These are phyloP conservation scores for Sebastes nivosus DNA, from an alignment of 2,797 vertebrate species.

Conservation along the genomic window DNA sequence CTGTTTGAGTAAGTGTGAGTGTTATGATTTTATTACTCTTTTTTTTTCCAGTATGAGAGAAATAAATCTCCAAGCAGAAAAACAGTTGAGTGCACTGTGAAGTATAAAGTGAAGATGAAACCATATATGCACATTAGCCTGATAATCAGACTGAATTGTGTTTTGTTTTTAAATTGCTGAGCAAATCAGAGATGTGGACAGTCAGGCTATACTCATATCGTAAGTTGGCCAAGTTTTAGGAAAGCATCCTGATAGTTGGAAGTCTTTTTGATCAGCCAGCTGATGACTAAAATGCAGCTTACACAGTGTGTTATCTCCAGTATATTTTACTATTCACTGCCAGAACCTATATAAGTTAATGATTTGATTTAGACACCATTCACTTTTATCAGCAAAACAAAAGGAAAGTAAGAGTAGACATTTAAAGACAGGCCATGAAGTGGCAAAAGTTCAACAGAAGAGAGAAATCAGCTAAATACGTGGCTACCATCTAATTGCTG, in stretches of 20 bases:
- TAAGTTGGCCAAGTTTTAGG: neutral
- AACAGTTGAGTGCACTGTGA: constrained; percentile 33
- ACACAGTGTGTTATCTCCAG: neutral
- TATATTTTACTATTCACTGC: neutral
- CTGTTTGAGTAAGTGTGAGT: constrained; percentile 62
- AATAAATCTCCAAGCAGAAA: constrained; percentile 66
- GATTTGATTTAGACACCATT: neutral
- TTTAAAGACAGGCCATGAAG: neutral
- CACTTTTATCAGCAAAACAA: neutral
- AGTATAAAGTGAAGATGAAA: constrained; percentile 1
- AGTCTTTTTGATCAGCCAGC: neutral
- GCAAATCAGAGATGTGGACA: neutral
- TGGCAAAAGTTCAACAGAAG: neutral
- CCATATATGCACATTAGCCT: neutral
- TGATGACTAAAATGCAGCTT: neutral
- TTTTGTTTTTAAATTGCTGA: neutral
- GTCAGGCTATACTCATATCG: neutral
- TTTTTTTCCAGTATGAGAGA: constrained; percentile 58
- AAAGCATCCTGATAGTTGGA: neutral
- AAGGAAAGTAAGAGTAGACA: neutral
- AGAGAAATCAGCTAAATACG: neutral
- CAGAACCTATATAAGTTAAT: neutral
- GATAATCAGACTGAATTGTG: neutral
- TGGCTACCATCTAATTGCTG: neutral
- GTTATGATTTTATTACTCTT: constrained; percentile 52